Conservation (phyloP, 2,797 vertebrate species). For the Danionella dracula region DNA sequence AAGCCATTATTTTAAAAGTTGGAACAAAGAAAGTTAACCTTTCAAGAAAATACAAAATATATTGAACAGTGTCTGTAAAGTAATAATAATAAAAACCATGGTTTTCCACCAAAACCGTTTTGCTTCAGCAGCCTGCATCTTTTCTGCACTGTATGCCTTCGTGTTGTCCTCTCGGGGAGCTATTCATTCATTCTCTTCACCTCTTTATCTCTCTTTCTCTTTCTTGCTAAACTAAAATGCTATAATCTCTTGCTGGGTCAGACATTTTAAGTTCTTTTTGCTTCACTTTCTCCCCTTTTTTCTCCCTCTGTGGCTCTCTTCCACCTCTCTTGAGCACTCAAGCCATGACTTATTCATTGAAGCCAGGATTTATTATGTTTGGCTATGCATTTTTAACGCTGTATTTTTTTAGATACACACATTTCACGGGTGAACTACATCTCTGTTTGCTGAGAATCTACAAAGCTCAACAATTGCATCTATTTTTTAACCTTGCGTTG, state of each 20-base stretch:
- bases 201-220: not conserved
- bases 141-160: not conserved
- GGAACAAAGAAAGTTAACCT: too few relatives aligned
- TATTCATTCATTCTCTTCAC: not conserved
- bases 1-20: too few relatives aligned
- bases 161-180: not conserved
- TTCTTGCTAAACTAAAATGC: slow-evolving; percentile 2
- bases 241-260: slow-evolving; percentile 24
- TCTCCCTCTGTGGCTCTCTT: not conserved
- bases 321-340: slow-evolving; percentile 40
- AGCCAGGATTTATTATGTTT: slow-evolving; percentile 41
- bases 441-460: slow-evolving; percentile 5
- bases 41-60: too few relatives aligned
- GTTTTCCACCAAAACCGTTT: not conserved
- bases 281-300: not conserved
- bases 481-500: not conserved
- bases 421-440: slow-evolving; percentile 20
- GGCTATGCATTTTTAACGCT: slow-evolving; percentile 39
- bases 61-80: not conserved
- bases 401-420: slow-evolving; percentile 26
- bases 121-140: not conserved
- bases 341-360: slow-evolving; percentile 42
- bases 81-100: not conserved
- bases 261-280: slow-evolving; percentile 13
- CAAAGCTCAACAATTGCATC: not conserved